Conservation (phyloP, 2,113 vertebrate species). For the Struthio camelus region DNA sequence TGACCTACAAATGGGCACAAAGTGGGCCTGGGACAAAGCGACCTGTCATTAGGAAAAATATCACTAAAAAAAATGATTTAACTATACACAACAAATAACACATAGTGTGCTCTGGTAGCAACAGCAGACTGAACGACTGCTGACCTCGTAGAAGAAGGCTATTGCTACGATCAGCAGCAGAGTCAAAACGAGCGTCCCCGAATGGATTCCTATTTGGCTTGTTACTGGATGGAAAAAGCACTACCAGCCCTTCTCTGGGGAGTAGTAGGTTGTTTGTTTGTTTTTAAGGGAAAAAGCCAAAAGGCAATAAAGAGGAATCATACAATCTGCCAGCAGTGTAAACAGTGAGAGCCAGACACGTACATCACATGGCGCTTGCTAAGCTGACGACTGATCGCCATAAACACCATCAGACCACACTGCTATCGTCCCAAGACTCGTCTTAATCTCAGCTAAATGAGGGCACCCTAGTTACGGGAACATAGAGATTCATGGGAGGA, state of each 20-base stretch:
- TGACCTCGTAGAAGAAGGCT: neutral
- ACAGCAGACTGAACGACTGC: neutral
- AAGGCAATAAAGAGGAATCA: neutral
- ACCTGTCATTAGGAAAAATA: neutral
- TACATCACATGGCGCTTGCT: neutral
- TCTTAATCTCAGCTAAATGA: neutral
- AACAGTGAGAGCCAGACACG: neutral
- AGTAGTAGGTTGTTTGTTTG: neutral
- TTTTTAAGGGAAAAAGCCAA: conserved; percentile 10
- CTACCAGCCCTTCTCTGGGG: neutral
- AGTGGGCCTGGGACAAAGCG: neutral
- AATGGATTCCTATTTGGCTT: neutral
- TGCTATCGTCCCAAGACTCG: neutral
- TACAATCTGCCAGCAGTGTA: neutral
- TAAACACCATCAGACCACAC: neutral
- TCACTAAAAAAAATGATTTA: neutral
- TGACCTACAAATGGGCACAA: neutral
- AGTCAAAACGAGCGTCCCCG: neutral
- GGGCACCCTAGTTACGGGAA: neutral
- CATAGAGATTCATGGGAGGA: neutral
- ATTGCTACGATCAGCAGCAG: neutral
- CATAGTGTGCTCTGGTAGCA: neutral
- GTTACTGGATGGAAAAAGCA: neutral
- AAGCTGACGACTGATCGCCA: neutral
- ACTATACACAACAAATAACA: neutral